Percentiles rank a stretch among this genome's conserved stretches.
These are phyloP conservation scores for Enoplosus armatus DNA, from an alignment of 2,797 vertebrate species.

Conservation along the genomic window DNA sequence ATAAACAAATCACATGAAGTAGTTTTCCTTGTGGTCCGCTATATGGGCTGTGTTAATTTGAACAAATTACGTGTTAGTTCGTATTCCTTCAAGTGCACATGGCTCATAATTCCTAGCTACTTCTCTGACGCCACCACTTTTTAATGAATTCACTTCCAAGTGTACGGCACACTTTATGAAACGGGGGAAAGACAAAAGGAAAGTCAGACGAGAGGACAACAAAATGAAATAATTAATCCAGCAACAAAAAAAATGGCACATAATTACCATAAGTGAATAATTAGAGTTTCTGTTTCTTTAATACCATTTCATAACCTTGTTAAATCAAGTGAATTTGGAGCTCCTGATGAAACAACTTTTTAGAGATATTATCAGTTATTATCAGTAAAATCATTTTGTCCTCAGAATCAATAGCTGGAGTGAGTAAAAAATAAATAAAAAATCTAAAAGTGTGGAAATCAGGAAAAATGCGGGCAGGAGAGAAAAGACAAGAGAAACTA, in stretches of 20 bases:
- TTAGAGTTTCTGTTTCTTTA: background rate
- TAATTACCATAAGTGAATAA: background rate
- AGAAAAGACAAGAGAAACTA: background rate
- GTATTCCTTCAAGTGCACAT: background rate
- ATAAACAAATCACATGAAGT: no score
- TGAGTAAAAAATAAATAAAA: background rate
- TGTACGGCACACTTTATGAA: background rate
- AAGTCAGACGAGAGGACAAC: background rate
- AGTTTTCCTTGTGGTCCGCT: background rate
- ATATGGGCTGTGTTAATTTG: background rate
- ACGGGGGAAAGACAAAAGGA: background rate
- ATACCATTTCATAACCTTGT: constrained; percentile 8
- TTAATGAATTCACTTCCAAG: background rate
- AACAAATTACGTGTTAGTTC: background rate
- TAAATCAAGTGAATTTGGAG: background rate
- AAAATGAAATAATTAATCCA: background rate
- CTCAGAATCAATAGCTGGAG: background rate
- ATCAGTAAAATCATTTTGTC: constrained; percentile 13
- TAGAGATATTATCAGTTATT: constrained; percentile 10
- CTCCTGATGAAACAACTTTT: constrained; percentile 23
- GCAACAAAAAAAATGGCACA: background rate
- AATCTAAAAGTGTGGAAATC: background rate
- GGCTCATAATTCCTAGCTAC: background rate
- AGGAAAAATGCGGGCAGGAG: background rate
- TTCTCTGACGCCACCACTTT: background rate